These are phyloP conservation scores for Hyposmocoma kahamanoa DNA, from an alignment of 1,140 invertebrate genomes.

Conservation along the genomic window DNA sequence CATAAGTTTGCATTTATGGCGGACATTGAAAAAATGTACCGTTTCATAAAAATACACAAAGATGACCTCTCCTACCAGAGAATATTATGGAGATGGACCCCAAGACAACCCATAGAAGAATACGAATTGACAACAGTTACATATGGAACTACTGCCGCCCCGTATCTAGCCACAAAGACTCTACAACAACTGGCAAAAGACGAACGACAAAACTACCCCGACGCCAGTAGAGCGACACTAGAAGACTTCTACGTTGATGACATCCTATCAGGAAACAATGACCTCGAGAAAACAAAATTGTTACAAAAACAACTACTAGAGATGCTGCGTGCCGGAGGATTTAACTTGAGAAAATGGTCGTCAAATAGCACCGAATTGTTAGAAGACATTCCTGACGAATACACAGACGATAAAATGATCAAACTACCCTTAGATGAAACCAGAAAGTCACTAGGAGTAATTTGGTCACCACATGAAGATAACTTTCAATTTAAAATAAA, in stretches of 20 bases:
- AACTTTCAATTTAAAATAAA: slow-evolving; percentile 17
- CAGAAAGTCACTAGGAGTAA: slow-evolving; percentile 35
- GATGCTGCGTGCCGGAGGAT: slow-evolving; percentile 24
- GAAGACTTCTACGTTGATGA: slow-evolving; percentile 61
- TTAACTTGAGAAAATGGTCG: slow-evolving; percentile 41
- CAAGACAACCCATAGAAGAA: slow-evolving; percentile 11
- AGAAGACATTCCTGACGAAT: slow-evolving; percentile 11
- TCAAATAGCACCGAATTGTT: slow-evolving; percentile 28
- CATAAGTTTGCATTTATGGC: slow-evolving; percentile 1
- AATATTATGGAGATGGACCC: slow-evolving; percentile 41
- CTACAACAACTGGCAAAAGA: slow-evolving; percentile 43
- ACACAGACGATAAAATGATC: slow-evolving; percentile 4
- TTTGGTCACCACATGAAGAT: slow-evolving; percentile 34
- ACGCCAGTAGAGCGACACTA: slow-evolving; percentile 25
- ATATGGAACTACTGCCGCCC: slow-evolving; percentile 39
- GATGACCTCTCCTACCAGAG: slow-evolving; percentile 31
- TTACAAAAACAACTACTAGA: slow-evolving; percentile 24
- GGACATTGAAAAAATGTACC: slow-evolving; percentile 46
- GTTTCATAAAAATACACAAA: slow-evolving; percentile 42
- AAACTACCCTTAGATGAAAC: slow-evolving; percentile 19
- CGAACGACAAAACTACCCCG: slow-evolving; percentile 28
- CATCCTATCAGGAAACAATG: slow-evolving; percentile 41
- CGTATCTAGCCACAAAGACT: slow-evolving; percentile 45
- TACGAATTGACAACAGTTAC: slow-evolving; percentile 38
- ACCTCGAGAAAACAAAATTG: slow-evolving; percentile 30